These are phyloP conservation scores for Spodoptera littoralis DNA, from an alignment of 2,888 invertebrate species.

Conservation along the genomic window DNA sequence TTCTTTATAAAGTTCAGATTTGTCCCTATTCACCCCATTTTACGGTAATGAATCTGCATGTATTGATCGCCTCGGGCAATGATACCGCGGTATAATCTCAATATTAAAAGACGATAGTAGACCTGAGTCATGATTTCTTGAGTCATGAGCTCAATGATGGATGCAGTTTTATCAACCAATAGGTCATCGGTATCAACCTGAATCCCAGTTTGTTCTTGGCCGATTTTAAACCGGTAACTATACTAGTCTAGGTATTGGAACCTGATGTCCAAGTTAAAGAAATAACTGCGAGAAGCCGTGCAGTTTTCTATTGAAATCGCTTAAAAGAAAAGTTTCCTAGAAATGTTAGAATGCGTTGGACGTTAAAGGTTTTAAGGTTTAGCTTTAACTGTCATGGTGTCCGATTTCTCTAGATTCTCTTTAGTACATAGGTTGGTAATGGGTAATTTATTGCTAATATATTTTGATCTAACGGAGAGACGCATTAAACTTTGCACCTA, in stretches of 20 bases:
- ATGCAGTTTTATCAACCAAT: slow-evolving; percentile 34
- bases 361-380: not conserved
- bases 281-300: slow-evolving; percentile 10
- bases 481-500: too few species aligned
- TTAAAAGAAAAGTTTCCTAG: slow-evolving; percentile 21
- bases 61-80: slow-evolving; percentile 16
- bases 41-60: slow-evolving; percentile 6
- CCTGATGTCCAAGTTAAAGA: slow-evolving; percentile 13
- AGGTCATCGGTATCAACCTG: slow-evolving; percentile 14
- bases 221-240: slow-evolving; percentile 35
- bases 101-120: slow-evolving; percentile 17
- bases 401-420: not conserved
- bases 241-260: slow-evolving; percentile 21
- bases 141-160: slow-evolving; percentile 21
- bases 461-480: too few species aligned
- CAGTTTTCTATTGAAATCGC: slow-evolving; percentile 17
- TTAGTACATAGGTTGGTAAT: not conserved
- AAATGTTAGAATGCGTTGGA: not conserved
- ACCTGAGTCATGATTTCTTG: slow-evolving; percentile 33
- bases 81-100: slow-evolving; percentile 19
- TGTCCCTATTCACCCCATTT: too few species aligned
- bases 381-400: not conserved
- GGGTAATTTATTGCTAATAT: too few species aligned
- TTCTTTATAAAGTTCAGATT: too few species aligned
- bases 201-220: slow-evolving; percentile 1